Base-by-base conservation (phyloP, 2,888 invertebrate genomes). In the Drosophila yooni region DNA sequence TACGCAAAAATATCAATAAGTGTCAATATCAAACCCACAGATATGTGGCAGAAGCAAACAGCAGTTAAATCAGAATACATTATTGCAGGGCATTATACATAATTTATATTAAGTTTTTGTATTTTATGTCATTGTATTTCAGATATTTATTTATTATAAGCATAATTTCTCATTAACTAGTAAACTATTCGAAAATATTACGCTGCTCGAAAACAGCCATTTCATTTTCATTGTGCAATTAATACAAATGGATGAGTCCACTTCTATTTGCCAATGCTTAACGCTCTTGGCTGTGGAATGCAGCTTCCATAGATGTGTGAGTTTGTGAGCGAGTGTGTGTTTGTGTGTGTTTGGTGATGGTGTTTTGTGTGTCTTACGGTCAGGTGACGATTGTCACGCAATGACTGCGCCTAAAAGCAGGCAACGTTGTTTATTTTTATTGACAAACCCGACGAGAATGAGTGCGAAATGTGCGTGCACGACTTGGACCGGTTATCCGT, bases 401-500 rank as follows among this genome's bases (percentile, higher is more conserved):
- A 76, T 79, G 90, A 65, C 62, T 58, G 53, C 64, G 88, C 74
- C 78, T 73, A 58, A 78, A 78, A 61, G 69, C 67, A 68, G 68
- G 51, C 58, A 63, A 61, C 51, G 70, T 69, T 76, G 67, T 74
- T 79, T 82, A 71, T 73, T 91, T 90, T 88, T 88, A 91, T 91
- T 90, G 91, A 81, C 79, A 83, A 78, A 66, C 79, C 70, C 76
- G 66, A 83, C 66, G 38, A 79, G 82, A 77, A 88, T 83, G 82
- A 85, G 90, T 76, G 89, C 65, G 81, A 82, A 89, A 76, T 77
- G 91, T 90, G 91, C 91, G 88, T 91, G 91, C 67, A 40, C 54
- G 72, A 61, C 73, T 86, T 74, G 79, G 67, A 64, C 70, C 40
- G 71, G 71, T 73, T 88, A 83, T 84, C 72, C 88, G 66, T 83